Evolutionary conservation across 2,113 vertebrate genomes (phyloP).

Genomic region (Thamnaconus septentrionalis): DNA sequence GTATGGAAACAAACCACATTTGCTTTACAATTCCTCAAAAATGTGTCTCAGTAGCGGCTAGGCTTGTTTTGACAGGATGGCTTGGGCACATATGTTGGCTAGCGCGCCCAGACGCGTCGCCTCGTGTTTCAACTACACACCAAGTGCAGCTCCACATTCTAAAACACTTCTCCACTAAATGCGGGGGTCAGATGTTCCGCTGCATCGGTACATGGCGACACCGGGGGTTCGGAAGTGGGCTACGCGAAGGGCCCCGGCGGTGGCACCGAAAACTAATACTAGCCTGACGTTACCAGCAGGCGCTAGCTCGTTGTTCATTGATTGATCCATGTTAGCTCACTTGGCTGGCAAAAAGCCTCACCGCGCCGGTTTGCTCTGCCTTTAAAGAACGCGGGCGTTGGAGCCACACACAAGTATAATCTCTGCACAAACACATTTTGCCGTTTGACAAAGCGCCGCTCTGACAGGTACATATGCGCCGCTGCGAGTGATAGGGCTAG

Average conservation of each 20-base stretch:
- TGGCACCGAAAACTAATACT: constrained; percentile 23
- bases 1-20: too few relatives aligned
- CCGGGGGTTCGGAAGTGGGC: constrained; percentile 12
- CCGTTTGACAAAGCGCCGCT: background rate
- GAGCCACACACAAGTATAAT: background rate
- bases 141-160: background rate
- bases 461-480: background rate
- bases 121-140: background rate
- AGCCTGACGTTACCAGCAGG: constrained; percentile 24
- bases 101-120: background rate
- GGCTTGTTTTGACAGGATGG: constrained; percentile 54
- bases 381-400: background rate
- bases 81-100: constrained; percentile 23
- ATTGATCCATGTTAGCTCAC: constrained; percentile 43
- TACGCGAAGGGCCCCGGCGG: constrained; percentile 29
- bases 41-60: too few relatives aligned
- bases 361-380: background rate
- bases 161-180: background rate
- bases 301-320: constrained; percentile 61
- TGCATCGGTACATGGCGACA: background rate
- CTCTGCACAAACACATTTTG: background rate
- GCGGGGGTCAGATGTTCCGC: background rate
- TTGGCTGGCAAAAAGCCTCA: background rate
- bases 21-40: too few relatives aligned
- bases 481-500: constrained; percentile 29